Evolutionary conservation across 2,888 invertebrate species (phyloP).

Genomic region (Apotomis capreana): DNA sequence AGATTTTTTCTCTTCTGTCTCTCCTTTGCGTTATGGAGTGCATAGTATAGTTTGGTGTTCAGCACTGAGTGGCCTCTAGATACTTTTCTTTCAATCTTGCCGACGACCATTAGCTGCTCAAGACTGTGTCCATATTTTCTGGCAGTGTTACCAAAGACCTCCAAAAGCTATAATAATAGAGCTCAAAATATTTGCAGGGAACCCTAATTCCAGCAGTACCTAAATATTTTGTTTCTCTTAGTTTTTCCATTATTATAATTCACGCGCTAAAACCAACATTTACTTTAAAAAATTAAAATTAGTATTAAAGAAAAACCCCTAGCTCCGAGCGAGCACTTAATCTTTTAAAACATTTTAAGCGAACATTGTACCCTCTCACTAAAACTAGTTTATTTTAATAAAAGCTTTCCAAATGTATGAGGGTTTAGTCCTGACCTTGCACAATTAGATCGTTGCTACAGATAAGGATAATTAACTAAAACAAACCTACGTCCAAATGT

Average conservation of each 20-base stretch:
- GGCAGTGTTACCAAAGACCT: too few species aligned
- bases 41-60: too few species aligned
- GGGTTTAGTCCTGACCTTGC: conserved; percentile 20
- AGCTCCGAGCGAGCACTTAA: conserved; percentile 11
- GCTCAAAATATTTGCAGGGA: background rate
- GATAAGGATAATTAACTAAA: conserved; percentile 7
- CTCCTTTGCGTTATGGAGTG: too few species aligned
- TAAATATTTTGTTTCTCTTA: background rate
- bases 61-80: too few species aligned
- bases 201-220: background rate
- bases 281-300: background rate
- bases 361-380: conserved; percentile 7
- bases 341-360: conserved; percentile 22
- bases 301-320: background rate
- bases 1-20: too few species aligned
- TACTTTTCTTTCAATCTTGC: too few species aligned
- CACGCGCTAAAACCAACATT: background rate
- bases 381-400: conserved; percentile 23
- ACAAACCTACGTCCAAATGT: conserved; percentile 8
- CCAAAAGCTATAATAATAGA: too few species aligned
- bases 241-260: background rate
- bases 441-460: conserved; percentile 8
- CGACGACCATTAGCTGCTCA: too few species aligned
- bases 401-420: conserved; percentile 19
- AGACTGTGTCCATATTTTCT: too few species aligned